phyloP scores from a whole-genome alignment of 2,888 invertebrate genomes.

The Polyommatus iphigenia region DNA sequence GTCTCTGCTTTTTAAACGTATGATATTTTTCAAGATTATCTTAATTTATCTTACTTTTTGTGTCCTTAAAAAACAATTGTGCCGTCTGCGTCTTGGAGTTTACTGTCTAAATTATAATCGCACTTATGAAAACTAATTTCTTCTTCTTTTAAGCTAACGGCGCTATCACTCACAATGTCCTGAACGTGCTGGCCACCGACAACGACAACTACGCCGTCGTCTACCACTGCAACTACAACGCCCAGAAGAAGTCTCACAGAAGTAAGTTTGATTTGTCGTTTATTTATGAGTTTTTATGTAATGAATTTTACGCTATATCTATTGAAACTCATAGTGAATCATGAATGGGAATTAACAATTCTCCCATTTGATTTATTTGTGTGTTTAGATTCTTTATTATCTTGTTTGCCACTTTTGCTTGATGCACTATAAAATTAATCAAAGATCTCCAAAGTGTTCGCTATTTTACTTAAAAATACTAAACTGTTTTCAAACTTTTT shows the following conservation, averaged over 20 bases:
- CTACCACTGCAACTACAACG: slow-evolving; percentile 32
- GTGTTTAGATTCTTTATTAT: neutral
- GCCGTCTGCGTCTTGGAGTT: too few species aligned
- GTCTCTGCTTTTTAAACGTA: too few species aligned
- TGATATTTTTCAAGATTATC: too few species aligned
- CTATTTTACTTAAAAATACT: neutral
- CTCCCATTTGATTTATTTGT: too few species aligned
- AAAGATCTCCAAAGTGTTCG: too few species aligned
- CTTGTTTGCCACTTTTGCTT: neutral
- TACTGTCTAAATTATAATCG: neutral
- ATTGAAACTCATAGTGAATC: too few species aligned
- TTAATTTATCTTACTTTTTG: too few species aligned
- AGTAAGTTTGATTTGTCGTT: slow-evolving; percentile 35
- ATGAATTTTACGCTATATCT: too few species aligned
- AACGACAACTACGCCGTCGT: slow-evolving; percentile 31
- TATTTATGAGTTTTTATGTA: too few species aligned
- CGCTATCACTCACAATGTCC: neutral
- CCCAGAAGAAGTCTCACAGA: slow-evolving; percentile 9
- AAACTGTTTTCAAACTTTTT: neutral
- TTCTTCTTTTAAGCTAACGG: slow-evolving; percentile 20
- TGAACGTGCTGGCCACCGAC: slow-evolving; percentile 32
- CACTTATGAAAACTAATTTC: neutral
- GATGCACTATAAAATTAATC: too few species aligned
- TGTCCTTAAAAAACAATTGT: too few species aligned
- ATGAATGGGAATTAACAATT: too few species aligned